A percentile compares a stretch with the other conserved stretches of the same genome.
phyloP scores from a whole-genome alignment of 2,888 invertebrate genomes.

The Clivina fossor region DNA sequence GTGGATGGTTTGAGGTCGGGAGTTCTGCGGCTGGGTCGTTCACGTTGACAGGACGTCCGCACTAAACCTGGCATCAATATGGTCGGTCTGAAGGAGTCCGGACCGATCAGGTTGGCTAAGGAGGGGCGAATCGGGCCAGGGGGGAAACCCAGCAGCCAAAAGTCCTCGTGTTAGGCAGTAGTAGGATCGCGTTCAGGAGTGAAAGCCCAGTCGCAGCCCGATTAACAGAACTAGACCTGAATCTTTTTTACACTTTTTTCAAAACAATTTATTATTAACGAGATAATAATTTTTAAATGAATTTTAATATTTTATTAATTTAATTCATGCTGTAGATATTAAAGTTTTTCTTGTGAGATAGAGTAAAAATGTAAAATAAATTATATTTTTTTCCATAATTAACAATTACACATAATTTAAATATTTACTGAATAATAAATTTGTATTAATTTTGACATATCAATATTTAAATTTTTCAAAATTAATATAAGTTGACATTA shows the following conservation, averaged over 20 bases:
- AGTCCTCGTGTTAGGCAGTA: slow-evolving; percentile 98
- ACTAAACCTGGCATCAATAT: slow-evolving; percentile 98
- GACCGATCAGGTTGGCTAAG: slow-evolving; percentile 88
- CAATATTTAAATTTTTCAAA: no score
- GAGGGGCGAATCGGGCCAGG: slow-evolving; percentile 98
- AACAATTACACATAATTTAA: no score
- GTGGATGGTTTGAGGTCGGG: slow-evolving; percentile 93
- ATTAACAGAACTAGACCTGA: slow-evolving; percentile 29
- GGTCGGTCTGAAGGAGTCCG: slow-evolving; percentile 83
- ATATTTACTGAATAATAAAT: no score
- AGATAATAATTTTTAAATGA: no score
- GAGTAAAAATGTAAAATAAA: no score
- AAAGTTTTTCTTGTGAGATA: no score
- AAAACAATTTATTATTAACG: no score
- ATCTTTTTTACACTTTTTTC: slow-evolving; percentile 17
- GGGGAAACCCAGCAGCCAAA: slow-evolving; percentile 99
- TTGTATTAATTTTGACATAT: no score
- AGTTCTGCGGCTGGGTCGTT: slow-evolving; percentile 64
- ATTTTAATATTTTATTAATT: no score
- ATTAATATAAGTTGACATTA: no score
- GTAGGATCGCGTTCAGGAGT: slow-evolving; percentile 97
- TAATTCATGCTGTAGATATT: no score
- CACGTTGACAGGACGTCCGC: slow-evolving; percentile 92
- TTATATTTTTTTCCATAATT: no score
- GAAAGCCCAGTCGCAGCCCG: slow-evolving; percentile 16